Conservation (phyloP, 2,113 vertebrate species). For the Psilopsiagon aymara region DNA sequence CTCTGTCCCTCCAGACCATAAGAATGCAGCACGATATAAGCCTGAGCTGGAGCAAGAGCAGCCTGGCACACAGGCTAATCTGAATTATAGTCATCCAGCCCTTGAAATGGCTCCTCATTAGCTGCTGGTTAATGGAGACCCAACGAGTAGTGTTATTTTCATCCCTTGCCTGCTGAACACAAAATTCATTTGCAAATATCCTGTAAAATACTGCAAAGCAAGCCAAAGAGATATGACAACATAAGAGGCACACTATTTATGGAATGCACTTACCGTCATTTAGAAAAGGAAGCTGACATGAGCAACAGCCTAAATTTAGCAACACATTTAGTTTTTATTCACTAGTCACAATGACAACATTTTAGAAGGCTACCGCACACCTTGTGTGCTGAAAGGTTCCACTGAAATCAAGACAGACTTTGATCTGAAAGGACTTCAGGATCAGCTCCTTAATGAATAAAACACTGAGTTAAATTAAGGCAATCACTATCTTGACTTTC, state of each 20-base stretch:
- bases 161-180: slow-evolving; percentile 62
- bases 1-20: background rate
- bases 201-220: slow-evolving; percentile 73
- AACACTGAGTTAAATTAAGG: slow-evolving; percentile 66
- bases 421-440: slow-evolving; percentile 47
- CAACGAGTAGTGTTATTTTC: slow-evolving; percentile 68
- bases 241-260: slow-evolving; percentile 71
- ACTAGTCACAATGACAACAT: slow-evolving; percentile 68
- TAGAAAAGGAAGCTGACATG: slow-evolving; percentile 68
- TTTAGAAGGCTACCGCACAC: slow-evolving; percentile 62
- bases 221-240: slow-evolving; percentile 73
- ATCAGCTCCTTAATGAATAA: slow-evolving; percentile 64
- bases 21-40: background rate
- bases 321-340: slow-evolving; percentile 67
- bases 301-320: slow-evolving; percentile 68
- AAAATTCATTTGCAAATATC: slow-evolving; percentile 73
- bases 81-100: slow-evolving; percentile 53
- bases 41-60: background rate
- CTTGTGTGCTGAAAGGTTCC: background rate
- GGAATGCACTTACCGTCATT: slow-evolving; percentile 70
- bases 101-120: slow-evolving; percentile 63
- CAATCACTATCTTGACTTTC: slow-evolving; percentile 67
- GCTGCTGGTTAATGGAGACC: slow-evolving; percentile 62
- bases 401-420: slow-evolving; percentile 59
- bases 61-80: slow-evolving; percentile 14